Base-by-base conservation (phyloP, 2,113 vertebrate genomes). In the Anguilla japonica region DNA sequence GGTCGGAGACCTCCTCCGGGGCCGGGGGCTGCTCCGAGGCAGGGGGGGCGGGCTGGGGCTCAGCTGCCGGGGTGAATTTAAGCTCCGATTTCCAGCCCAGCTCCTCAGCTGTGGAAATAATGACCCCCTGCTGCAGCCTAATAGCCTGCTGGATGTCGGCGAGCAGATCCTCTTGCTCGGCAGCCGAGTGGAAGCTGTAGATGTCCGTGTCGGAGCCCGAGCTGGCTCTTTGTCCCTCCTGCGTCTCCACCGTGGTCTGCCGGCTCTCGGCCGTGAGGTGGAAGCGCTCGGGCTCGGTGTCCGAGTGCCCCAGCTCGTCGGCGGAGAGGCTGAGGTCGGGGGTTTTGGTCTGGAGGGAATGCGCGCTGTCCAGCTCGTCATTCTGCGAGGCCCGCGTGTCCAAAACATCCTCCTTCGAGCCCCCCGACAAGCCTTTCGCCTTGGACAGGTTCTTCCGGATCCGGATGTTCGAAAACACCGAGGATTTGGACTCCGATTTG, bases 111-210 rank as follows among this genome's bases (percentile, higher is more conserved):
- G 92, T 90, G 87, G 46, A 86, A 87, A 91, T 94, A 91, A 94
- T 91, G 88, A 91, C 92, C 90, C 92, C 93, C 90, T 96, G 96
- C 94, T 99, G 97, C 85, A 98, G 96, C 88, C 94, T 95, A 85
- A 99, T 99, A 83, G 98, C 96, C 75, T 97, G 97, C 97, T 99
- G 98, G 91, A 99, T 99, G 92, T 99, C 98, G 1, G 97, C 98
- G 1, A 99, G 97, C 93, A 99, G 90, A 92, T 99, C 98, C 89
- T 99, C 98, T 34, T 99, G 98, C 92, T 99, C 98, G 0, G 97
- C 93, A 0, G 98, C 98, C 16, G 98, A 99, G 92, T 99, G 98
- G 91, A 99, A 99, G 95, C 98, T 99, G 91, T 99, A 99, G 90
- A 99, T 97, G 86, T 99, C 98, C 0, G 97, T 98, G 90, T 99